A percentile compares a stretch with the other conserved stretches of the same genome.
Evolutionary conservation across 1,140 invertebrate species (phyloP).

Genomic region (Drosophila ficusphila): DNA sequence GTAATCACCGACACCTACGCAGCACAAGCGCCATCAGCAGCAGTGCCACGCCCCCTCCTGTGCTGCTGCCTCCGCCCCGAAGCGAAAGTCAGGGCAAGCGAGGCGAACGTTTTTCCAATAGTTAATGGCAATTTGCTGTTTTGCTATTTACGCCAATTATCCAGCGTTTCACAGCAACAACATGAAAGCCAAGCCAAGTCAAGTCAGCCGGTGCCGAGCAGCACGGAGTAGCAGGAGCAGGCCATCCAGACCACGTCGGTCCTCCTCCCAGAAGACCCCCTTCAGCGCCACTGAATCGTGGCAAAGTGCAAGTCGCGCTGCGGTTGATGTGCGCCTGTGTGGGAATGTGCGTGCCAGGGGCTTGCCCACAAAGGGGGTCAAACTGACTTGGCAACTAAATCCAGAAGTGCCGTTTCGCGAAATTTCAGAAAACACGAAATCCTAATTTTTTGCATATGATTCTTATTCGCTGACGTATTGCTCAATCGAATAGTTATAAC

Average conservation of each 20-base stretch:
- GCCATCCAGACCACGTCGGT: conserved; percentile 15
- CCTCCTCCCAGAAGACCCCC: conserved; percentile 2
- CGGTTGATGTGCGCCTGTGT: conserved; percentile 40
- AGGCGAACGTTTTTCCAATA: conserved; percentile 78
- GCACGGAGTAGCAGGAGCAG: conserved; percentile 25
- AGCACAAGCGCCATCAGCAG: conserved; percentile 34
- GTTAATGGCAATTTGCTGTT: conserved; percentile 83
- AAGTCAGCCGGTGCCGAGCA: conserved; percentile 34
- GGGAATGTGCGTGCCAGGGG: conserved; percentile 22
- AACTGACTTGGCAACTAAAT: background rate
- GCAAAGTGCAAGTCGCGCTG: conserved; percentile 65
- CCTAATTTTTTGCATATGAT: too few relatives aligned
- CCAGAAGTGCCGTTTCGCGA: too few relatives aligned
- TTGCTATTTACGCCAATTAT: conserved; percentile 83
- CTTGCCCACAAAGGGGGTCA: background rate
- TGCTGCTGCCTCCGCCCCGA: background rate
- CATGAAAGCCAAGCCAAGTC: conserved; percentile 55
- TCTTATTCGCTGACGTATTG: too few relatives aligned
- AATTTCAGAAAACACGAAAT: too few relatives aligned
- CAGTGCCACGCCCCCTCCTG: conserved; percentile 29
- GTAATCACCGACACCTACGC: conserved; percentile 78
- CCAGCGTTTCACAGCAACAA: conserved; percentile 71
- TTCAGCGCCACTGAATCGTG: conserved; percentile 38
- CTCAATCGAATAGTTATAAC: too few relatives aligned
- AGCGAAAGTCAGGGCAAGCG: conserved; percentile 53